These are phyloP conservation scores for Caenorhabditis sulstoni DNA, from an alignment of 2,888 invertebrate species.

Conservation along the genomic window DNA sequence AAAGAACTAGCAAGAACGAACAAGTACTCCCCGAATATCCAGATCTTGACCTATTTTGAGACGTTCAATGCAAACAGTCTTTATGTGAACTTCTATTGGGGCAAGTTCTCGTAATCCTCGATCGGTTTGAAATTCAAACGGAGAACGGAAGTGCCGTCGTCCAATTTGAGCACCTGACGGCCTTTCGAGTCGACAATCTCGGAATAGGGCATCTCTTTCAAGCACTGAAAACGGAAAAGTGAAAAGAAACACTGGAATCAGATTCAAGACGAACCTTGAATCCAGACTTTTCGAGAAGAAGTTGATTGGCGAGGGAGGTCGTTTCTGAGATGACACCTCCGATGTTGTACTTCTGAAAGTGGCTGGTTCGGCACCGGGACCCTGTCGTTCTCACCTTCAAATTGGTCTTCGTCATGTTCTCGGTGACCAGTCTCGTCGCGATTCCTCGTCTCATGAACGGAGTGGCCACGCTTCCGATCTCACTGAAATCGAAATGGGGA, in stretches of 20 bases:
- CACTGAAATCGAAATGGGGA: not conserved
- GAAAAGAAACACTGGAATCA: no score
- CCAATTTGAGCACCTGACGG: constrained; percentile 21
- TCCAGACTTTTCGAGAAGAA: constrained; percentile 31
- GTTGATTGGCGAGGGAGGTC: constrained; percentile 29
- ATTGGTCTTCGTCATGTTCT: constrained; percentile 31
- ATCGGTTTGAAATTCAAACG: constrained; percentile 39
- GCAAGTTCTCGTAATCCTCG: constrained; percentile 24
- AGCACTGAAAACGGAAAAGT: constrained; percentile 45
- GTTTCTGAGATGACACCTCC: constrained; percentile 43
- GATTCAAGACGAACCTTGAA: constrained; percentile 38
- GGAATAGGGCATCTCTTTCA: constrained; percentile 38
- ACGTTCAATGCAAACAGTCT: constrained; percentile 7
- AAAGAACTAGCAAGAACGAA: no score
- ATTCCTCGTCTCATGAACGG: constrained; percentile 25
- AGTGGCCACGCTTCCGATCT: constrained; percentile 35
- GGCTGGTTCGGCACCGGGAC: no score
- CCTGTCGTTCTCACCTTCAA: constrained; percentile 1
- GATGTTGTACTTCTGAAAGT: constrained; percentile 34
- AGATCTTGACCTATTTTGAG: constrained; percentile 49
- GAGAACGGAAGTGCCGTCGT: constrained; percentile 37
- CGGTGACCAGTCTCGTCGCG: constrained; percentile 18
- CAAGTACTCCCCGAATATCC: constrained; percentile 4
- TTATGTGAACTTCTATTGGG: not conserved
- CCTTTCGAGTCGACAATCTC: constrained; percentile 39